These are phyloP conservation scores for Poeciliopsis turrubarensis DNA, from an alignment of 2,113 vertebrate species.

Conservation along the genomic window DNA sequence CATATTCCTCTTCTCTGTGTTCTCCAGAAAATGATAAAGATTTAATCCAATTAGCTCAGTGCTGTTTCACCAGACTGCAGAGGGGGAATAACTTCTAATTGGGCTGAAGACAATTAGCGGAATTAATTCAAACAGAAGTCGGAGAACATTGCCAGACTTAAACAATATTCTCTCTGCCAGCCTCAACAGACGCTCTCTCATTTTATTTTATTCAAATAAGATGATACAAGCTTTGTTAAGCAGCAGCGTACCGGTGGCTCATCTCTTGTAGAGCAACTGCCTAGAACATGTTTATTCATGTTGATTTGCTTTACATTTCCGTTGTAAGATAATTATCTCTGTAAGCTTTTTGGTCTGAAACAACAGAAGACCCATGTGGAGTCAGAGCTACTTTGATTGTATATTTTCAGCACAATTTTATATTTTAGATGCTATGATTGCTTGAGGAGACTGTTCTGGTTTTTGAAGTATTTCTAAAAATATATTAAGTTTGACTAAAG, in stretches of 20 bases:
- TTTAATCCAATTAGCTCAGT: slow-evolving; percentile 84
- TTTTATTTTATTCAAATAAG: slow-evolving; percentile 74
- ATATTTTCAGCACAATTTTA: not conserved
- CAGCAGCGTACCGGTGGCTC: slow-evolving; percentile 59
- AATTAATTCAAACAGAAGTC: slow-evolving; percentile 83
- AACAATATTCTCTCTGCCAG: slow-evolving; percentile 71
- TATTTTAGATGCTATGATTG: not conserved
- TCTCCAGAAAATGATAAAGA: slow-evolving; percentile 81
- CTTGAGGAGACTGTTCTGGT: not conserved
- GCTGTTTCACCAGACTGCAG: slow-evolving; percentile 79
- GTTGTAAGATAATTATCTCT: slow-evolving; percentile 54
- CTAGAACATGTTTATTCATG: slow-evolving; percentile 63
- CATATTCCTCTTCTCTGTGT: slow-evolving; percentile 72
- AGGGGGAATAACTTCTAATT: slow-evolving; percentile 83
- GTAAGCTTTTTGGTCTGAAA: slow-evolving; percentile 28
- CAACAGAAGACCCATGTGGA: slow-evolving; percentile 1
- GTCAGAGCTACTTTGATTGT: not conserved
- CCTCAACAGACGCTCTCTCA: slow-evolving; percentile 55
- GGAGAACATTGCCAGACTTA: slow-evolving; percentile 78
- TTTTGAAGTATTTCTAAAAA: not conserved
- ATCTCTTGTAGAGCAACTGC: slow-evolving; percentile 63
- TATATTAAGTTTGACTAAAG: not conserved
- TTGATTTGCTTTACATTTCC: slow-evolving; percentile 51
- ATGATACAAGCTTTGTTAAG: slow-evolving; percentile 54
- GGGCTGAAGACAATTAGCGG: slow-evolving; percentile 84